Base-by-base conservation (phyloP, 2,888 invertebrate genomes). In the Enchytraeus crypticus region DNA sequence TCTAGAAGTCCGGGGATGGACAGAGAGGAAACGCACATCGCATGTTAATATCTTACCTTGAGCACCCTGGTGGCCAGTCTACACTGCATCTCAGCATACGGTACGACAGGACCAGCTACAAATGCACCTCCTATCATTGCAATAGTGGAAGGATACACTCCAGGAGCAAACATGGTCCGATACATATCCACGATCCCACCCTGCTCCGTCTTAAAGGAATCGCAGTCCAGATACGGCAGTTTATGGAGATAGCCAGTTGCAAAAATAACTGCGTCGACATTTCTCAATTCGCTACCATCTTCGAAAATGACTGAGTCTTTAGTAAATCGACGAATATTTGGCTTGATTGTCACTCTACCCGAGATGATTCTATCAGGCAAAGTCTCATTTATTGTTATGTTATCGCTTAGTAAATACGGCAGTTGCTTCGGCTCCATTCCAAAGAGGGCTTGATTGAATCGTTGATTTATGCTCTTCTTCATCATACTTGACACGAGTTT, bases 1-100 rank as follows among this genome's bases (percentile, higher is more conserved):
- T n/a, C n/a, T n/a, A n/a, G n/a, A n/a, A n/a, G n/a, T n/a, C n/a
- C n/a, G n/a, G n/a, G n/a, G n/a, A n/a, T n/a, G n/a, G n/a, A n/a
- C n/a, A n/a, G n/a, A n/a, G n/a, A n/a, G n/a, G n/a, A n/a, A n/a
- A n/a, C n/a, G n/a, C n/a, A n/a, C n/a, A n/a, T n/a, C n/a, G n/a
- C n/a, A n/a, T n/a, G n/a, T n/a, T n/a, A n/a, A n/a, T n/a, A n/a
- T n/a, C n/a, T 23, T 38, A 66, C 77, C 71, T 72, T 76, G 60
- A 79, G 75, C 8, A 81, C 72, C 43, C 70, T 69, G 0, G 73
- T 73, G 49, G 79, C 81, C 66, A 81, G 73, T 5, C 82, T 71
- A 45, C 79, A 76, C 69, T 82, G 82, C 69, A 81, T 69, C 66
- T 82, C 82, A 21, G 77, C 72, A 1, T 81, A 77, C 0, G 81